These are phyloP conservation scores for Steinernema feltiae DNA, from an alignment of 1,140 invertebrate species.

Conservation along the genomic window DNA sequence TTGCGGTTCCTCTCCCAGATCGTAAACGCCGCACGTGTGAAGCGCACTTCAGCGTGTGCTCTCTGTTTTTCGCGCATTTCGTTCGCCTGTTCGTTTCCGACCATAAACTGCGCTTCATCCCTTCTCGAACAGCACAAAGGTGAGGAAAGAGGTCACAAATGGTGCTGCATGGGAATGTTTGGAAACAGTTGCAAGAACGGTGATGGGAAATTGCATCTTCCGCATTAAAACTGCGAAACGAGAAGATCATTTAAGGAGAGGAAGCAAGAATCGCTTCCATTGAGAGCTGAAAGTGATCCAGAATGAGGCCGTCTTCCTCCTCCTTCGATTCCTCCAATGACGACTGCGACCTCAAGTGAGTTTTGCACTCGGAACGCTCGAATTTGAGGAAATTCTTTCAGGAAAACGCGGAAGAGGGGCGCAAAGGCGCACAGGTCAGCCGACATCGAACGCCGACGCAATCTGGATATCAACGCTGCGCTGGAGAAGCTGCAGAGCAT, in stretches of 20 bases:
- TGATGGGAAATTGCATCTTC: too few species aligned
- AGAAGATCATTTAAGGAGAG: too few species aligned
- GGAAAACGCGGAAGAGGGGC: background rate
- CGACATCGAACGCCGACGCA: constrained; percentile 2
- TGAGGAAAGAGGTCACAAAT: too few species aligned
- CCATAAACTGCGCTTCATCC: background rate
- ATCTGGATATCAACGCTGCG: background rate
- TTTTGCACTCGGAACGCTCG: background rate
- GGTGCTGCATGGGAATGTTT: too few species aligned
- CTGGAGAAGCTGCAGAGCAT: constrained; percentile 10
- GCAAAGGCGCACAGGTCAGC: background rate
- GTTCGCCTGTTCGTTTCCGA: background rate
- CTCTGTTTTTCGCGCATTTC: background rate
- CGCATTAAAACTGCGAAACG: too few species aligned
- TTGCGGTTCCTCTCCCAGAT: too few species aligned
- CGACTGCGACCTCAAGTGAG: background rate
- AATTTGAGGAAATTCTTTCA: background rate
- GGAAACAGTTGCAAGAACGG: too few species aligned
- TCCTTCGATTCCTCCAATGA: background rate
- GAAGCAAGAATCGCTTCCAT: background rate
- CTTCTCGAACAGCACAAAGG: too few species aligned
- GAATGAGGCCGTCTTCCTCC: background rate
- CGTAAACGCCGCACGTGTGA: background rate
- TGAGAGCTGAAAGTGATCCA: background rate
- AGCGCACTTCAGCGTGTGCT: background rate